Evolutionary conservation across 2,113 vertebrate genomes (phyloP).

Genomic region (Lycaon pictus): DNA sequence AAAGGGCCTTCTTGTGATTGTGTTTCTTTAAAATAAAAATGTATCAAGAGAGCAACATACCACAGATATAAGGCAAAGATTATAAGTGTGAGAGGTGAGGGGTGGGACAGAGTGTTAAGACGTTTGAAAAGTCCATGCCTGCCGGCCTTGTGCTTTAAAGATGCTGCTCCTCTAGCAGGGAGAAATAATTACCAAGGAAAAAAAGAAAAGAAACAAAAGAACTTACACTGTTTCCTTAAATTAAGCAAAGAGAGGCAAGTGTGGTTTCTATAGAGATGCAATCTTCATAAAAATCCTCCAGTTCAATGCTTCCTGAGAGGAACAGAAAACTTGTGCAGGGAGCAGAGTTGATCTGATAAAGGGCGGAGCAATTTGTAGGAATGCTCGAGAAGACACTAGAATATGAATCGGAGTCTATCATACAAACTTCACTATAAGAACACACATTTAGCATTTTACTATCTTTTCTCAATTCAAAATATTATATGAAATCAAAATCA

Average conservation of each 20-base stretch:
- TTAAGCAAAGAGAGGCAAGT: constrained; percentile 33
- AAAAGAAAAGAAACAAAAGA: neutral
- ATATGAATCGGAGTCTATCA: neutral
- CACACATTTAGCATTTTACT: neutral
- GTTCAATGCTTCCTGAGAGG: neutral
- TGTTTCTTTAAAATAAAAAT: constrained; percentile 35
- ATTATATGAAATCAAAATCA: neutral
- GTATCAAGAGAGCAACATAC: neutral
- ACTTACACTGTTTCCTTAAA: constrained; percentile 18
- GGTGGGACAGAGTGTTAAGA: neutral
- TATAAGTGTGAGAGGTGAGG: neutral
- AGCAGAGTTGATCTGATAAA: neutral
- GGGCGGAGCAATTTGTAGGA: neutral
- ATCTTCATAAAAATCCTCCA: constrained; percentile 39
- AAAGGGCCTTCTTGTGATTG: neutral
- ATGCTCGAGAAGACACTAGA: neutral
- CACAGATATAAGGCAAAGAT: neutral
- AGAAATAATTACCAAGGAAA: neutral
- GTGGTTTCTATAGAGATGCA: constrained; percentile 53
- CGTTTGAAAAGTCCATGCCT: neutral
- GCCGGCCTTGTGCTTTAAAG: neutral
- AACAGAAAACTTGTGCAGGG: neutral
- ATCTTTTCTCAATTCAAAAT: constrained; percentile 8
- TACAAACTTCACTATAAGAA: constrained; percentile 47
- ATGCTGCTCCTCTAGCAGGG: neutral